phyloP scores from a whole-genome alignment of 2,113 vertebrate genomes.

The Nansenia antarctica region DNA sequence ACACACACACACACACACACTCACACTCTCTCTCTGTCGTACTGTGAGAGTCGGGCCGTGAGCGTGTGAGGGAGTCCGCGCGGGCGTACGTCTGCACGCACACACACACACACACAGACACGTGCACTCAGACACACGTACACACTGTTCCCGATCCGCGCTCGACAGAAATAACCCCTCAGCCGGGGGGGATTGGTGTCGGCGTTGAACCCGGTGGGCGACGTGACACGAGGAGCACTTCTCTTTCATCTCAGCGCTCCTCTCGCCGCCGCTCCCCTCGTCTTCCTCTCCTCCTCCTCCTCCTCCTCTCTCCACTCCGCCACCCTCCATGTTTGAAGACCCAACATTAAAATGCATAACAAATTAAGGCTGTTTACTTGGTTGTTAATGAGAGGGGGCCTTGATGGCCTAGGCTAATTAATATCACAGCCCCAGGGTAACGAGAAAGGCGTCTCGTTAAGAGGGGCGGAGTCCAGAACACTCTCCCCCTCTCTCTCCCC shows the following conservation, averaged over 20 bases:
- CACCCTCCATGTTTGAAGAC: constrained; percentile 72
- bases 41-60: no score
- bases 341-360: constrained; percentile 90
- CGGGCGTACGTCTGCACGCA: neutral
- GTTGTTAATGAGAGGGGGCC: constrained; percentile 83
- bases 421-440: constrained; percentile 65
- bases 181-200: neutral
- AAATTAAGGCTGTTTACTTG: constrained; percentile 88
- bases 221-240: constrained; percentile 40
- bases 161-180: neutral
- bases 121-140: constrained; percentile 42
- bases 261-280: constrained; percentile 43
- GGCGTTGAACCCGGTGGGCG: constrained; percentile 14
- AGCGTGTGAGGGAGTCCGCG: no score
- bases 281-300: constrained; percentile 31
- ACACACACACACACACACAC: no score
- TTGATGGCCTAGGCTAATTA: constrained; percentile 77
- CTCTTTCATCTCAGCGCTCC: constrained; percentile 37
- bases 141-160: constrained; percentile 15
- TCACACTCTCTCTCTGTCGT: no score
- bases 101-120: constrained; percentile 36
- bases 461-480: neutral
- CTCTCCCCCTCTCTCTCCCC: neutral
- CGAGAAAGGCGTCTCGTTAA: constrained; percentile 42
- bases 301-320: constrained; percentile 32